Percentiles rank a stretch among this genome's conserved stretches.
These are phyloP conservation scores for Scarus forsteni DNA, from an alignment of 2,797 vertebrate genomes.

Conservation along the genomic window DNA sequence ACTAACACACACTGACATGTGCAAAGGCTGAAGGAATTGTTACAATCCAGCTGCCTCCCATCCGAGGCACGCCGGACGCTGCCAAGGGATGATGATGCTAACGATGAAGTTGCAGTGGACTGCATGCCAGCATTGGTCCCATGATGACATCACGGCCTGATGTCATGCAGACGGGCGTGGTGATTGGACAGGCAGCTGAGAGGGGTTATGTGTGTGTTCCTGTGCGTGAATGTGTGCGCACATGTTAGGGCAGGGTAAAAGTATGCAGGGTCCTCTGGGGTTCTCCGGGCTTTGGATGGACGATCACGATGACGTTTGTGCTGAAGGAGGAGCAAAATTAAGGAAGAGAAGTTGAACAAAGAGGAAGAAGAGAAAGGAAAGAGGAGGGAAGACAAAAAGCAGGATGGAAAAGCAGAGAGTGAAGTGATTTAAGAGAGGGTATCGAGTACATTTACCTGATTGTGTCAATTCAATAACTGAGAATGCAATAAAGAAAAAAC, in stretches of 20 bases:
- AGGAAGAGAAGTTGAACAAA: slow-evolving; percentile 37
- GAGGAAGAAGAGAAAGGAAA: slow-evolving; percentile 19
- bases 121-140: slow-evolving; percentile 81
- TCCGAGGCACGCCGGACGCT: slow-evolving; percentile 54
- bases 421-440: slow-evolving; percentile 2
- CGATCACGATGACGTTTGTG: slow-evolving; percentile 52
- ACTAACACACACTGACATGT: slow-evolving; percentile 41
- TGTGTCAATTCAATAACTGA: too few species aligned
- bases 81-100: slow-evolving; percentile 78
- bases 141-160: slow-evolving; percentile 88
- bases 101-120: slow-evolving; percentile 80
- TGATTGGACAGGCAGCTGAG: slow-evolving; percentile 79
- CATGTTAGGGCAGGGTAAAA: slow-evolving; percentile 75
- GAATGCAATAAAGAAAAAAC: too few species aligned
- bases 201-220: slow-evolving; percentile 49
- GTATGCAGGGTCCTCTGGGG: slow-evolving; percentile 71
- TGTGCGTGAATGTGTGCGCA: slow-evolving; percentile 25
- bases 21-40: slow-evolving; percentile 69
- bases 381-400: slow-evolving; percentile 14
- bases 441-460: too few species aligned
- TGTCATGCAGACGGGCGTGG: slow-evolving; percentile 86
- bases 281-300: slow-evolving; percentile 70
- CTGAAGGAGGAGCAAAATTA: slow-evolving; percentile 52
- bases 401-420: slow-evolving; percentile 13
- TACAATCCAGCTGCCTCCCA: slow-evolving; percentile 80